A percentile compares a stretch with the other conserved stretches of the same genome.
These are phyloP conservation scores for Drosophila nebulosa DNA, from an alignment of 1,140 invertebrate genomes.

Conservation along the genomic window DNA sequence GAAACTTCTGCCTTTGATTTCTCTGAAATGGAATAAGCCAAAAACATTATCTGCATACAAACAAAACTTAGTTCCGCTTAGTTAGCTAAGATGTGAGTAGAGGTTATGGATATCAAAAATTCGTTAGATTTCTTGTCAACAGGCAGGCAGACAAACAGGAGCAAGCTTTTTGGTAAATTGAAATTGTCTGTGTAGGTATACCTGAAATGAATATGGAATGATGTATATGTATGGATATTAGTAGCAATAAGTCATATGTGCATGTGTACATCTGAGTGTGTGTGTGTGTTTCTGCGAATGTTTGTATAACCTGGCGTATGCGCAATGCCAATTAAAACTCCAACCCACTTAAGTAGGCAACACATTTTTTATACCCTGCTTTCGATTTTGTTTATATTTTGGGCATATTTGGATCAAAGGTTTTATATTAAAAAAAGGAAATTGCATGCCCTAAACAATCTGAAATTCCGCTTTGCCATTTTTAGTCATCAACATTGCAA, in stretches of 20 bases:
- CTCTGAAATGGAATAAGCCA: not conserved
- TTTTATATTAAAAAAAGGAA: no score
- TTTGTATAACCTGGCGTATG: slow-evolving; percentile 44
- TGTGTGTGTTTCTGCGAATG: not conserved
- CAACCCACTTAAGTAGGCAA: slow-evolving; percentile 57
- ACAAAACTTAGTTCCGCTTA: not conserved
- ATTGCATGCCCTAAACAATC: no score
- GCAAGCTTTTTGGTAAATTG: slow-evolving; percentile 28
- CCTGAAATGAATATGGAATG: slow-evolving; percentile 54
- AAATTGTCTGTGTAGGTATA: slow-evolving; percentile 55
- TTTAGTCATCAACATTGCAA: no score
- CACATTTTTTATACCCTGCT: slow-evolving; percentile 41
- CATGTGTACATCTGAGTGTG: slow-evolving; percentile 8
- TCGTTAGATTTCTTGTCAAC: slow-evolving; percentile 21
- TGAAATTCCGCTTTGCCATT: no score
- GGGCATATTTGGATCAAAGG: not conserved
- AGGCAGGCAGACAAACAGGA: slow-evolving; percentile 18
- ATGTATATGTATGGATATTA: slow-evolving; percentile 16
- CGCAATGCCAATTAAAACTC: slow-evolving; percentile 53
- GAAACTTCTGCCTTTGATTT: not conserved
- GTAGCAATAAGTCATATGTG: slow-evolving; percentile 3
- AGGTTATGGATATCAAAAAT: not conserved
- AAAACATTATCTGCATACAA: not conserved
- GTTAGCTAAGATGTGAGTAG: not conserved
- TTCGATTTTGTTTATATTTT: slow-evolving; percentile 12